Evolutionary conservation across 2,888 invertebrate genomes (phyloP).

Genomic region (Aporophyla nigra): DNA sequence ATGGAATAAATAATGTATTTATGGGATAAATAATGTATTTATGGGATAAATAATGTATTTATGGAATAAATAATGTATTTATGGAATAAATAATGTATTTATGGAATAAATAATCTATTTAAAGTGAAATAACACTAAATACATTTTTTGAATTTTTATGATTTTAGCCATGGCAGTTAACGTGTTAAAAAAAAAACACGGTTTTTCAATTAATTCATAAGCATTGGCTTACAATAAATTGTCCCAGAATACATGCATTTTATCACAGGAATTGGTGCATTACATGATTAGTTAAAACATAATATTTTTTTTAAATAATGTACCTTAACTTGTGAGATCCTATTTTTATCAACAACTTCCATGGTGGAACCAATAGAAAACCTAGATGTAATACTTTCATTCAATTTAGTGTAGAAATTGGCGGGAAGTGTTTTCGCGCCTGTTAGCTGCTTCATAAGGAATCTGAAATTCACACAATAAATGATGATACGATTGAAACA

Average conservation of each 20-base stretch:
- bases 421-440: conserved; percentile 98
- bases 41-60: too few relatives aligned
- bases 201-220: too few relatives aligned
- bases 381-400: conserved; percentile 95
- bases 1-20: too few relatives aligned
- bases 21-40: too few relatives aligned
- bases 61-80: too few relatives aligned
- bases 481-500: background rate
- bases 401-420: conserved; percentile 97
- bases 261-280: background rate
- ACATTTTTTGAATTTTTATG: too few relatives aligned
- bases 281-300: background rate
- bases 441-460: conserved; percentile 97
- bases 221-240: background rate
- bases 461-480: conserved; percentile 82
- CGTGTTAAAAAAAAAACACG: too few relatives aligned
- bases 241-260: background rate
- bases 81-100: too few relatives aligned
- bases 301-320: background rate
- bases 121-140: too few relatives aligned
- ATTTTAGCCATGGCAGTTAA: too few relatives aligned
- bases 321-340: conserved; percentile 96
- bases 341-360: conserved; percentile 98
- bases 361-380: conserved; percentile 96
- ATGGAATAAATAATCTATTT: too few relatives aligned